Percentiles rank a stretch among this genome's conserved stretches.
These are phyloP conservation scores for Lutraria lutraria DNA, from an alignment of 2,888 invertebrate species.

Conservation along the genomic window DNA sequence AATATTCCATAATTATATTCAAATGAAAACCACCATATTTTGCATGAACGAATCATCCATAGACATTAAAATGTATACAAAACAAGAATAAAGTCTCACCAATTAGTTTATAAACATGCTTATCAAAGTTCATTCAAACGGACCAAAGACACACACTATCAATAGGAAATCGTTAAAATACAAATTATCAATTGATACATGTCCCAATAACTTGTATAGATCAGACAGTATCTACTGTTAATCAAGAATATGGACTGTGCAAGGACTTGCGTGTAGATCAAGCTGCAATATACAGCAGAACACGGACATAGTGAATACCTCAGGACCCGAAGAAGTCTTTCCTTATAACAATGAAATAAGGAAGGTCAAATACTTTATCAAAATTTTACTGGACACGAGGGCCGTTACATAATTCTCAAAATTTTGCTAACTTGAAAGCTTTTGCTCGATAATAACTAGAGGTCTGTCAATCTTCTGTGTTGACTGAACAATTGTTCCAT, in stretches of 20 bases:
- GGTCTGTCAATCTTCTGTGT: too few relatives aligned
- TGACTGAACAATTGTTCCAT: too few relatives aligned
- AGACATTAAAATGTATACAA: neutral
- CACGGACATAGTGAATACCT: neutral
- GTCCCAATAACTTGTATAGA: slow-evolving; percentile 7
- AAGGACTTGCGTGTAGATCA: neutral
- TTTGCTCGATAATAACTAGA: too few relatives aligned
- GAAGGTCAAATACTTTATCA: too few relatives aligned
- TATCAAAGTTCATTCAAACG: neutral
- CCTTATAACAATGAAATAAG: too few relatives aligned
- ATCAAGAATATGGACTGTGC: neutral
- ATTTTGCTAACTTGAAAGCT: too few relatives aligned
- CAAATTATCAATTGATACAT: neutral
- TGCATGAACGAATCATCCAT: neutral
- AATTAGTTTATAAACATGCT: neutral
- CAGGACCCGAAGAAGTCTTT: too few relatives aligned
- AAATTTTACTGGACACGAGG: too few relatives aligned
- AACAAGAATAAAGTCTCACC: neutral
- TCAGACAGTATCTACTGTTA: neutral
- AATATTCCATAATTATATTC: neutral
- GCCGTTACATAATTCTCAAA: too few relatives aligned
- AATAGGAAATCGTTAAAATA: slow-evolving; percentile 3
- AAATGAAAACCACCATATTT: neutral
- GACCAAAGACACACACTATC: slow-evolving; percentile 1
- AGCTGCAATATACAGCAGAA: neutral